Conservation (phyloP, 2,888 invertebrate species). For the Sphecodes monilicornis region DNA sequence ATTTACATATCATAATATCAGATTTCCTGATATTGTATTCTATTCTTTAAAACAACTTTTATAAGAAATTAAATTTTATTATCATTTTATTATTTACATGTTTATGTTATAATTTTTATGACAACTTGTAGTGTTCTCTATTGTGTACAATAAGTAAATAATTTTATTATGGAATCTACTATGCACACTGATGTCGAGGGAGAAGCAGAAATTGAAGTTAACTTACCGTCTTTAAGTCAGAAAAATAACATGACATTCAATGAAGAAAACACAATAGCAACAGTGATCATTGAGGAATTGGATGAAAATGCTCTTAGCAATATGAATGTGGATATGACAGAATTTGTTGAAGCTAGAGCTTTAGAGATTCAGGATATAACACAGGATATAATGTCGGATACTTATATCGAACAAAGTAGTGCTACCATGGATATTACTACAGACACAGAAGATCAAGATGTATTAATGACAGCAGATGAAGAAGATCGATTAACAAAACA, state of each 20-base stretch:
- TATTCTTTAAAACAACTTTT: background rate
- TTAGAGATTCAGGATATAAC: slow-evolving; percentile 76
- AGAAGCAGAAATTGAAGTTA: slow-evolving; percentile 17
- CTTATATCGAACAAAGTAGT: slow-evolving; percentile 23
- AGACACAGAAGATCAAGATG: slow-evolving; percentile 74
- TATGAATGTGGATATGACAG: slow-evolving; percentile 77
- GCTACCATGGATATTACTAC: slow-evolving; percentile 43
- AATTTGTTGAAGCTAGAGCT: slow-evolving; percentile 81
- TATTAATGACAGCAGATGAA: slow-evolving; percentile 71
- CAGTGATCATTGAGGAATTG: slow-evolving; percentile 79
- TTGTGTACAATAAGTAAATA: slow-evolving; percentile 6
- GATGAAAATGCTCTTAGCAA: slow-evolving; percentile 74
- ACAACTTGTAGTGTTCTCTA: slow-evolving; percentile 16
- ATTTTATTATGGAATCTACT: slow-evolving; percentile 29
- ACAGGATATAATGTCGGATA: slow-evolving; percentile 46
- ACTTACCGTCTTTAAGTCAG: background rate
- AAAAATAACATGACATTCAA: slow-evolving; percentile 21
- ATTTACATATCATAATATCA: slow-evolving; percentile 1
- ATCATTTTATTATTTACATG: background rate
- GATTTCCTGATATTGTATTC: background rate
- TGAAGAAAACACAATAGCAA: slow-evolving; percentile 35
- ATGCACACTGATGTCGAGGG: background rate
- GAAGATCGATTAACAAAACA: slow-evolving; percentile 86
- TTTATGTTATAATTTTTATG: background rate
- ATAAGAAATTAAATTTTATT: background rate